Evolutionary conservation across 2,797 vertebrate genomes (phyloP).

Genomic region (Cuculus canorus): DNA sequence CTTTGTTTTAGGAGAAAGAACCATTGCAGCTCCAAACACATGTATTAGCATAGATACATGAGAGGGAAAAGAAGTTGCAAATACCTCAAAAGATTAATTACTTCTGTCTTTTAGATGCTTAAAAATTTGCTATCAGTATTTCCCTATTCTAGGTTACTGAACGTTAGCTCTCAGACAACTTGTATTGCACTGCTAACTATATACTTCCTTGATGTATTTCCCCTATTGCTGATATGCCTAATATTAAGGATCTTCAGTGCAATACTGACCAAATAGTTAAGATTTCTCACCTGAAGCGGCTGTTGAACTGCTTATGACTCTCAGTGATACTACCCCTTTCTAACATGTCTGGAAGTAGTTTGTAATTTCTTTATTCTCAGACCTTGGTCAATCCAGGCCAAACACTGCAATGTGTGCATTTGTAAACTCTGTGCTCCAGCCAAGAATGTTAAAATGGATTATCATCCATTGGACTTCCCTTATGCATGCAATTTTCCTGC

Average conservation of each 20-base stretch:
- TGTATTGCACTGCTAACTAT: neutral
- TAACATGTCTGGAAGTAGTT: neutral
- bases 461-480: neutral
- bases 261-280: neutral
- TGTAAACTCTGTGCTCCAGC: neutral
- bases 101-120: neutral
- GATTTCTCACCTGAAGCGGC: conserved; percentile 32
- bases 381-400: neutral
- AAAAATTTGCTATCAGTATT: neutral
- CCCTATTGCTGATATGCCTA: neutral
- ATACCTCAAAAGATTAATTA: neutral
- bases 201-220: neutral
- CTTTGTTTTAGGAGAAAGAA: neutral
- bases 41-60: neutral
- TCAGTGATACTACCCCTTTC: conserved; percentile 20
- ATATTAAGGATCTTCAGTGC: neutral
- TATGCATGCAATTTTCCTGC: neutral
- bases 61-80: neutral
- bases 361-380: neutral
- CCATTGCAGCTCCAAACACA: neutral
- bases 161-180: conserved; percentile 4
- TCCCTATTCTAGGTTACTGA: neutral
- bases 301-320: conserved; percentile 22
- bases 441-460: conserved; percentile 33
- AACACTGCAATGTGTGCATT: neutral